Evolutionary conservation across 1,140 invertebrate species (phyloP), one percentile per base, ranked within the genome.

Genomic region (Nomia melanderi): DNA sequence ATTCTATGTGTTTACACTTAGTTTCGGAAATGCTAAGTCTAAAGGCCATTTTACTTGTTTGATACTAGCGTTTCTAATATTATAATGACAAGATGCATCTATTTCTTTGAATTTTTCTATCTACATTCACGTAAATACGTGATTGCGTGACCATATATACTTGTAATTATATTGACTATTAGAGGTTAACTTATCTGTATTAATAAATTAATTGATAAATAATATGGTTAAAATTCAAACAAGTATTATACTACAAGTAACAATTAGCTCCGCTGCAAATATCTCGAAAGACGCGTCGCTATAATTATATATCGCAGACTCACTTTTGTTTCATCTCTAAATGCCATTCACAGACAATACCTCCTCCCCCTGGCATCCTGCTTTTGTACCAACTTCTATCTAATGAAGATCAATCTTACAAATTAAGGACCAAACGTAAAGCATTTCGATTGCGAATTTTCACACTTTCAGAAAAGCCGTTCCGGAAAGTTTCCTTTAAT

Each of bases 201-300:
- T 77, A 91, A 92, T 91, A 91, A 92, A 91, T 92, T 87, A 91
- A 88, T 88, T 70, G 77, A 89, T 91, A 91, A 91, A 92, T 91
- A 92, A 88, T 89, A 88, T 71, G 73, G 64, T 70, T 87, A 77
- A 56, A 82, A 71, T 72, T 84, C 31, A 78, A 82, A 82, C 79
- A 82, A 79, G 60, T 79, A 69, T 47, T 84, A 57, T 65, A 77
- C 64, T 63, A 76, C 57, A 64, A 67, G 64, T 74, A 82, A 84
- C 82, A 77, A 84, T 86, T 64, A 67, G 74, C 65, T 85, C 77
- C 65, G 73, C 47, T 69, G 71, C 39, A 54, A 80, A 73, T 59
- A 69, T 64, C 25, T 56, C 41, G 23, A 76, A 64, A 36, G 36
- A 71, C 64, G 60, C 33, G 44, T 69, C 31, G 66, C n/a, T 57